Conservation (phyloP, 1,140 invertebrate genomes). For the Caenorhabditis tropicalis region DNA sequence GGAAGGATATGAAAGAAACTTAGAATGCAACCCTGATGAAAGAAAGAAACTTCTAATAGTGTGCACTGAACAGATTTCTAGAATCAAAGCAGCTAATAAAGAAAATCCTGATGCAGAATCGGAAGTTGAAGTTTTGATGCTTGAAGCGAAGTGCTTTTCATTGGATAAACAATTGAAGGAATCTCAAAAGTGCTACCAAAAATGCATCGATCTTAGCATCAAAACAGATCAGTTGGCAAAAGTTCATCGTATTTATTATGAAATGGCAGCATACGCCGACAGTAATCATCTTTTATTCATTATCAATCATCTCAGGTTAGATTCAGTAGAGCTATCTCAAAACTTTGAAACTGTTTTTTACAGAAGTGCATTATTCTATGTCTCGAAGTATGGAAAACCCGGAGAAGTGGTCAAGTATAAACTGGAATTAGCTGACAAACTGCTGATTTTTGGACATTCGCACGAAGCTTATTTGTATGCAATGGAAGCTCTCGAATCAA, state of each 20-base stretch:
- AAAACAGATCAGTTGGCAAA: background rate
- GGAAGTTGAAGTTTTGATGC: background rate
- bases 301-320: background rate
- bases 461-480: background rate
- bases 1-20: background rate
- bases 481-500: background rate
- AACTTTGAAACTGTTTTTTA: background rate
- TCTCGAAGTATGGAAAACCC: background rate
- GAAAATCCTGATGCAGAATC: background rate
- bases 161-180: background rate
- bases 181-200: background rate
- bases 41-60: background rate
- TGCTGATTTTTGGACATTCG: background rate
- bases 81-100: background rate
- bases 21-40: background rate
- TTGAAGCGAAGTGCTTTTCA: background rate
- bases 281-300: background rate
- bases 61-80: background rate
- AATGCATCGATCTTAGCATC: background rate
- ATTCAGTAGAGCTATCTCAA: background rate
- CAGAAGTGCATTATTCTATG: background rate
- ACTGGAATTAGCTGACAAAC: background rate
- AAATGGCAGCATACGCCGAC: background rate
- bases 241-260: background rate
- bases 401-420: constrained; percentile 14